Evolutionary conservation across 2,797 vertebrate species (phyloP), one percentile per base, ranked within the genome.

Genomic region (Paedocypris micromegethes): DNA sequence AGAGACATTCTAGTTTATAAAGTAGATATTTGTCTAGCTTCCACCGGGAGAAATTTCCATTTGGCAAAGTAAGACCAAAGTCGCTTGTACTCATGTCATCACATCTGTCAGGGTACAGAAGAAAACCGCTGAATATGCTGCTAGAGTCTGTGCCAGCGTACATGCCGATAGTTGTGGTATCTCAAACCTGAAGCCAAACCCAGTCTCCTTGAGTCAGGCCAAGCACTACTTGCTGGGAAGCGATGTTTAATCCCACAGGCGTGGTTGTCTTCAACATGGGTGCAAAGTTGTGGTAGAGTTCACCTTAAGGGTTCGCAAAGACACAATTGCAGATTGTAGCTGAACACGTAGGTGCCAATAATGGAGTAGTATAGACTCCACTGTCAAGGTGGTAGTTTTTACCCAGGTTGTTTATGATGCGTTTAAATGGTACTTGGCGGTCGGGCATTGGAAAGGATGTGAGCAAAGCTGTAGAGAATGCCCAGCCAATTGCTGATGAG

Each of bases 271-370:
- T 87, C 6, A 84, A n/a, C 0, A 86, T 0, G 0, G 86, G 76
- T 3, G 8, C 9, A 54, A 58, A 80, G 77, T 89, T 85, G 41
- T 0, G 49, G 71, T 85, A 90, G 42, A 91, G 58, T 9, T 83
- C 88, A 86, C 83, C 58, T 82, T 85, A 2, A 90, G 83, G 0
- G 23, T 0, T 8, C 46, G 81, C 0, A 0, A 0, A 0, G 5
- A 51, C 3, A 80, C 73, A 23, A 1, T 0, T 76, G 54, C 6
- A 88, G 55, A 73, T 85, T 53, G 77, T 79, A 87, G 77, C 67
- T 78, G 69, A 91, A 89, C 59, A 85, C 3, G 2, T 89, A 91
- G 46, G 86, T 89, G 58, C 88, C 89, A 0, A 89, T 87, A 59
- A 39, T 0, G 89, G 88, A 0, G 85, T 87, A 0, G 4, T 79